A percentile compares a stretch with the other conserved stretches of the same genome.
Evolutionary conservation across 2,113 vertebrate genomes (phyloP).

Genomic region (Cygnus buccinator): DNA sequence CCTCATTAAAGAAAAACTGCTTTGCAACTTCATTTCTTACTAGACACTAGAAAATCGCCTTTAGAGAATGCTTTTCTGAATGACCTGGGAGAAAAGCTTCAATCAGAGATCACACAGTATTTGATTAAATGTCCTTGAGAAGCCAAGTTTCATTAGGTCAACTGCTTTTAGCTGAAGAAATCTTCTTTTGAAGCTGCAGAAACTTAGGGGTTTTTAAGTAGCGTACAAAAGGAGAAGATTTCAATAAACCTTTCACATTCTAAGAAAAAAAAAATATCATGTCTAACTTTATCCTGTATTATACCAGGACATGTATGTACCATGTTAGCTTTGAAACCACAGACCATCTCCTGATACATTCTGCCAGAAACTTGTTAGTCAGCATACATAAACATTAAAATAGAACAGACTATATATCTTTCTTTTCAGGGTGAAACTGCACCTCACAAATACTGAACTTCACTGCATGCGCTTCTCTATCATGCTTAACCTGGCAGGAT

Average conservation of each 20-base stretch:
- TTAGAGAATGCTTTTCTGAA: background rate
- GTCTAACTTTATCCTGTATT: background rate
- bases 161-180: background rate
- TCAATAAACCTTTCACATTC: background rate
- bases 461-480: background rate
- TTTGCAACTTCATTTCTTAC: background rate
- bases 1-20: background rate
- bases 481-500: background rate
- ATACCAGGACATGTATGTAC: background rate
- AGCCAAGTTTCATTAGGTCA: background rate
- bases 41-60: background rate
- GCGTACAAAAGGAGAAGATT: background rate
- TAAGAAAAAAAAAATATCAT: background rate
- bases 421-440: background rate
- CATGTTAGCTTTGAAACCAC: background rate
- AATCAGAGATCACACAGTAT: background rate
- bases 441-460: background rate
- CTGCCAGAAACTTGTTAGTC: background rate
- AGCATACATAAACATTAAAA: background rate
- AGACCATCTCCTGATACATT: background rate
- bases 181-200: background rate
- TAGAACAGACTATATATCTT: background rate
- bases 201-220: accelerated
- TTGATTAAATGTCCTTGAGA: background rate
- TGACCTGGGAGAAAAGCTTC: background rate